Evolutionary conservation across 2,888 invertebrate species (phyloP), one percentile per base, ranked within the genome.

Genomic region (Melieria omissa): DNA sequence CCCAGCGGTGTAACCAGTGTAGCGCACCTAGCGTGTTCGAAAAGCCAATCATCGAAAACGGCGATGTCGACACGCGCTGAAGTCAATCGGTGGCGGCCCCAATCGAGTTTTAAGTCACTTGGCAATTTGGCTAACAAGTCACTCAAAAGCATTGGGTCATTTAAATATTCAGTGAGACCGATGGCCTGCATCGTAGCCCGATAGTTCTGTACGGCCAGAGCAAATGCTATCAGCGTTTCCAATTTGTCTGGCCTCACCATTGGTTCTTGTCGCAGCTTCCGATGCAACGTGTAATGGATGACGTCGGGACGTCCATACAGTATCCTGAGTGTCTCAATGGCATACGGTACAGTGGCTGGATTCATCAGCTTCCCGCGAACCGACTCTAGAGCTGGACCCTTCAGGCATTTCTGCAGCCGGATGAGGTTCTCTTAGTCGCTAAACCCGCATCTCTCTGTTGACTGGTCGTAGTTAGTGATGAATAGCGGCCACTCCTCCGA

Each of bases 41-140:
- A 29, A 29, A 29, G 29, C 29, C 72, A 74, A 2, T 70, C 49
- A 41, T 61, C 67, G 44, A 72, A 72, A 6, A n/a, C 16, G 6
- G 46, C 64, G 41, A 67, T 47, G 29, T 72, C 62, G 45, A 54
- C 44, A 14, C 60, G 61, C 4, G 29, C 41, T 7, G 5, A 42
- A 5, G 52, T n/a, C 65, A 71, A 52, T 52, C 70, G 63, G 44
- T 65, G 29, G 3, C 63, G 65, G 12, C 70, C 69, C 69, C 70
- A 74, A 45, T 63, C 66, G 8, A 72, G 49, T 16, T 72, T 74
- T 49, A 70, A 47, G 52, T 73, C 71, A 63, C 65, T 66, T 46
- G 72, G 73, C n/a, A 75, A 54, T 60, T 71, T 74, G 9, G 41
- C 12, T 5, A 73, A 52, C 4, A 73, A 6, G 60, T 73, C 65